Percentiles rank a stretch among this genome's conserved stretches.
These are phyloP conservation scores for Mormyrops attenuatus DNA, from an alignment of 2,797 vertebrate species.

Conservation along the genomic window DNA sequence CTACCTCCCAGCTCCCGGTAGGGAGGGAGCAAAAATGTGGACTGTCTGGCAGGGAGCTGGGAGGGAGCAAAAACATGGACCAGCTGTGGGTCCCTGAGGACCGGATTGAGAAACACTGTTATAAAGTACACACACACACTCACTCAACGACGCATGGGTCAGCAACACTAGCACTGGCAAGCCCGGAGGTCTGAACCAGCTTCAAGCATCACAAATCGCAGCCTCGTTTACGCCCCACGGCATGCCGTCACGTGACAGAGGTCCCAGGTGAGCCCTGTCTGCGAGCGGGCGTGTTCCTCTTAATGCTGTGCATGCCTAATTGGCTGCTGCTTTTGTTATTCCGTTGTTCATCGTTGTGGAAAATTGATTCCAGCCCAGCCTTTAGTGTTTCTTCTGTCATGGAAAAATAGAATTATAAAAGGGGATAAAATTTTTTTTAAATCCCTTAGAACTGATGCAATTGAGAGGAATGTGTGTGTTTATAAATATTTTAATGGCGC, in stretches of 20 bases:
- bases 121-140: not conserved
- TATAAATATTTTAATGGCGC: conserved; percentile 60
- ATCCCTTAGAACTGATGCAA: not conserved
- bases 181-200: not conserved
- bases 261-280: not conserved
- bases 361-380: conserved; percentile 44
- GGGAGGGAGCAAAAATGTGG: too few species aligned
- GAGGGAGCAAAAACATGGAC: not conserved
- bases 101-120: not conserved
- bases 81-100: not conserved
- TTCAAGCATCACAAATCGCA: not conserved
- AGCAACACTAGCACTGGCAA: not conserved
- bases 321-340: conserved; percentile 46
- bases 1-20: not conserved
- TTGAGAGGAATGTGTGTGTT: conserved; percentile 10
- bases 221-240: not conserved
- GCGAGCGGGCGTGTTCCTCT: conserved; percentile 43
- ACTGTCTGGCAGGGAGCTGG: not conserved
- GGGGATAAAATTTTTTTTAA: not conserved
- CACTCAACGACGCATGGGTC: not conserved
- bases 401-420: conserved; percentile 25
- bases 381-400: conserved; percentile 21
- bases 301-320: conserved; percentile 55
- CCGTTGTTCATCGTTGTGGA: conserved; percentile 38
- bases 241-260: not conserved